Base-by-base conservation (phyloP, 92 coral and sea anemone species). In the Anthopleura xanthogrammica region DNA sequence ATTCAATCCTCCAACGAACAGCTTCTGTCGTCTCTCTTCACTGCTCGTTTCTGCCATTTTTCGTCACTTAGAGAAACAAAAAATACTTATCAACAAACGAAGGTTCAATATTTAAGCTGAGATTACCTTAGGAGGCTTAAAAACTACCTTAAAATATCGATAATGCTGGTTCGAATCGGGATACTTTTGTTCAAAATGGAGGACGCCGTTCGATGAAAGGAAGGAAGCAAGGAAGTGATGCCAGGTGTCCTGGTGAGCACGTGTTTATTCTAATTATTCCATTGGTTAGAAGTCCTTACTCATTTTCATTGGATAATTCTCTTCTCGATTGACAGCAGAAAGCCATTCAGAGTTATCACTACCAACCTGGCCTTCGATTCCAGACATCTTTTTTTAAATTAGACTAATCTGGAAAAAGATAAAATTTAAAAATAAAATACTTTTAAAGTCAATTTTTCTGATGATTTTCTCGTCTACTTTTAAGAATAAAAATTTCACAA, bases 1-100 rank as follows among this genome's bases (percentile, higher is more conserved):
- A 62, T 83, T 86, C 74, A 95, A 74, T 16, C 98, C 98, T 12
- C 98, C 98, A 72, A 95, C 92, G 84, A 95, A 95, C 23, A 95
- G 91, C 72, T 95, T 95, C 87, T 92, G 90, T 79, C 94, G 79
- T 78, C 89, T 87, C 50, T 83, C 86, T 22, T 85, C 94, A 72
- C 85, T 84, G 62, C 52, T 75, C 43, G 50, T 72, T 24, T 81
- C 85, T 80, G 71, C 55, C 82, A 64, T 85, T 52, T 60, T 71
- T 52, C 20, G 48, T 56, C 71, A n/a, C 68, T 77, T n/a, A 77
- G 57, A 73, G 4, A 13, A 41, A 80, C 7, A 7, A 58, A 62
- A 58, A 56, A 56, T 58, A 36, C 42, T 55, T 17, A 22, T 36
- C 22, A 65, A n/a, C 36, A 48, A 78, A n/a, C 41, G n/a, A 48